Base-by-base conservation (phyloP, 2,113 vertebrate genomes). In the Chroicocephalus ridibundus region DNA sequence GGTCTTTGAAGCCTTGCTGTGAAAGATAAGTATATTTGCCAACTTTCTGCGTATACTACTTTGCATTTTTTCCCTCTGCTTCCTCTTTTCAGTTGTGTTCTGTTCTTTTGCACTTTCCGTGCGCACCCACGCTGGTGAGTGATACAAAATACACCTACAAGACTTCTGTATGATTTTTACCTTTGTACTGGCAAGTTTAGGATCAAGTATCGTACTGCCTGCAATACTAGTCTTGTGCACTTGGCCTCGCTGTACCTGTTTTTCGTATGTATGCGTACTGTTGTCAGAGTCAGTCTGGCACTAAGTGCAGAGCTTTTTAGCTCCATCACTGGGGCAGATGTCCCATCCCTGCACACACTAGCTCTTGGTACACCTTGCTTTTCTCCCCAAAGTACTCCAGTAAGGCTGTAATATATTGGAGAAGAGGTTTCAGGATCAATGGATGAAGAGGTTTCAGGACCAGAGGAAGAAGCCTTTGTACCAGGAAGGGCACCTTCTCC, bases 21-120 rank as follows among this genome's bases (percentile, higher is more conserved):
- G 58, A 55, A 71, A 82, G 44, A 51, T 79, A 25, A 57, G 22
- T 85, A 76, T 14, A 54, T 77, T 74, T 83, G 13, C 19, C 51
- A 90, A 10, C 21, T 88, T 92, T 80, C 36, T 92, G 17, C 27
- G 1, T 27, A 2, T n/a, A 20, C 17, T 74, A 11, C 76, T 90
- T 92, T 46, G 58, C 34, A 36, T 77, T 68, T 77, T 89, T 84
- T 11, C 18, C 17, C 11, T 82, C 8, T 1, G 2, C 25, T 70
- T 93, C 90, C 31, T 92, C 51, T 86, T 86, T 94, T 86, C 68
- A 74, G 16, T 88, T 80, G 11, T 10, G 2, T 81, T 93, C 13
- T 81, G 36, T 78, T 89, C 57, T 80, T 84, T 82, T 77, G 21
- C 21, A 1, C 42, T 93, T 90, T 29, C 21, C 10, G 0, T 32